Base-by-base conservation (phyloP, 2,888 invertebrate genomes). In the Iphiclides podalirius region DNA sequence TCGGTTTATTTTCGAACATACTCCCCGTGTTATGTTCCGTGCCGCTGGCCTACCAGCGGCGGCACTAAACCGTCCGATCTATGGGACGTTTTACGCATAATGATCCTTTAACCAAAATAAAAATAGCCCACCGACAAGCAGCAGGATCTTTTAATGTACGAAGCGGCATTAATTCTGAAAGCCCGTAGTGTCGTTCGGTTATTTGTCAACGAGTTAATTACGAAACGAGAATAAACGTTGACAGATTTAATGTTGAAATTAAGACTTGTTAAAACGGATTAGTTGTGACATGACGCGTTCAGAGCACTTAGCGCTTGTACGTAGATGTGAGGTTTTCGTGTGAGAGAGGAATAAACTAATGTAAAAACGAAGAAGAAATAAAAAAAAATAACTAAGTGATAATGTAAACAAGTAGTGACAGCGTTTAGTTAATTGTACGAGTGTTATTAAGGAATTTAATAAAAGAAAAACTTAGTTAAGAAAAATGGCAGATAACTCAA, bases 121-220 rank as follows among this genome's bases (percentile, higher is more conserved):
- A 85, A 83, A 82, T 84, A 84, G 76, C 44, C 36, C 44, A 67
- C 54, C 63, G 60, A 60, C 62, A 60, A 64, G 52, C 52, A 52
- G 55, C 58, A 63, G 67, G 65, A 66, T 70, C 71, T 69, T 71
- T 62, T 69, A 74, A 79, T 78, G 71, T 75, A 82, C 69, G 74
- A 67, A 62, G 67, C 58, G 73, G 68, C 79, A 77, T 77, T 75
- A 67, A 71, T 77, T 77, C 78, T 66, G 74, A 67, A 68, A 66
- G 59, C 63, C 65, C 61, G 67, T 64, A 69, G 71, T 79, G 79
- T 75, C 79, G 69, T 79, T 75, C 72, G 68, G 72, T 72, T 70
- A 82, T 86, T 83, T 82, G 84, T 87, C 83, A 80, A 70, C 79
- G 74, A 64, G 76, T 79, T 85, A 80, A 83, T 83, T 78, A 76